Evolutionary conservation across 2,797 vertebrate genomes (phyloP).

Genomic region (Silurus lanzhouensis): DNA sequence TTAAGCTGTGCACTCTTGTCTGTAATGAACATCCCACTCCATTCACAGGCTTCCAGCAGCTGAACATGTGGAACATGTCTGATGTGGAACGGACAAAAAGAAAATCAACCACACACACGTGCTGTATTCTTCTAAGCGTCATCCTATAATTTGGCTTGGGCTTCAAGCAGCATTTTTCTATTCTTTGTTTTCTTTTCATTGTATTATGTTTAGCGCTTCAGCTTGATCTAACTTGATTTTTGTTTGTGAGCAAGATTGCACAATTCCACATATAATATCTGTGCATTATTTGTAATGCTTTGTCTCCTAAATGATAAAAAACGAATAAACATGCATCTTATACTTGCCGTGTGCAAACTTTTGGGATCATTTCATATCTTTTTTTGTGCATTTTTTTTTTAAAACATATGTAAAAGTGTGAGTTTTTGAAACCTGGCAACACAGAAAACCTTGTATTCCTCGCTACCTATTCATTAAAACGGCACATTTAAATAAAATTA

Average conservation of each 20-base stretch:
- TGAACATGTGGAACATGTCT: not conserved
- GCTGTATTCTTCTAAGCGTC: conserved; percentile 13
- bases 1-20: conserved; percentile 41
- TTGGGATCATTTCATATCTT: not conserved
- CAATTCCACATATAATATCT: not conserved
- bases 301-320: not conserved
- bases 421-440: not conserved
- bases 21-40: conserved; percentile 48
- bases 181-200: conserved; percentile 3
- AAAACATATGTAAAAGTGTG: not conserved
- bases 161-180: conserved; percentile 17
- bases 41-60: conserved; percentile 49
- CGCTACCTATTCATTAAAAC: too few relatives aligned
- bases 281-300: not conserved
- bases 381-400: not conserved
- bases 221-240: not conserved
- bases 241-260: not conserved
- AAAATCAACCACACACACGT: conserved; percentile 7
- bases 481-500: too few relatives aligned
- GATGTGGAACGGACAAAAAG: conserved; percentile 34
- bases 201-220: not conserved
- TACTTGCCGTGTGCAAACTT: not conserved
- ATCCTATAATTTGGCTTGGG: conserved; percentile 41
- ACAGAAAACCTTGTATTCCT: not conserved
- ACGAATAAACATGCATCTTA: not conserved